A percentile compares a stretch with the other conserved stretches of the same genome.
Conservation (phyloP, 2,113 vertebrate genomes). For the Pedetes capensis region DNA sequence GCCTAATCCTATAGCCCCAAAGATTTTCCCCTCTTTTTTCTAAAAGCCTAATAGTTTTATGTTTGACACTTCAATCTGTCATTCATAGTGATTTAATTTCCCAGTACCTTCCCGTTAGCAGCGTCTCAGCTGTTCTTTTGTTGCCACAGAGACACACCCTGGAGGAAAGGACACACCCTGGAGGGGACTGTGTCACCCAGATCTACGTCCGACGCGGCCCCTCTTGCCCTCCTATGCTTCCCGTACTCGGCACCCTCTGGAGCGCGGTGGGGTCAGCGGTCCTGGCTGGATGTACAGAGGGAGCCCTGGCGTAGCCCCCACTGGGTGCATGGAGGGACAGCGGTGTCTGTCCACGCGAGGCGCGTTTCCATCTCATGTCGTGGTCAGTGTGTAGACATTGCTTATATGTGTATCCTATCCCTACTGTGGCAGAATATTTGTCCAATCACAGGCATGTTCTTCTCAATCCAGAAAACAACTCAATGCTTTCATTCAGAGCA, state of each 20-base stretch:
- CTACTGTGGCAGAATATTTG: neutral
- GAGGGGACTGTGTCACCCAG: neutral
- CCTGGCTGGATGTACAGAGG: neutral
- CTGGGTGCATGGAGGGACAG: neutral
- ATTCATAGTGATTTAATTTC: neutral
- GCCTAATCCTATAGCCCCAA: neutral
- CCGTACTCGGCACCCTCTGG: neutral
- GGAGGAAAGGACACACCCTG: neutral
- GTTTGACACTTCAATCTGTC: neutral
- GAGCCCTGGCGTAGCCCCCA: neutral
- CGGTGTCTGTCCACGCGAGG: rapidly evolving
- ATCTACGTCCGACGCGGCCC: neutral
- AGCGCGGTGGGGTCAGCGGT: neutral
- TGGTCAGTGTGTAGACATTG: neutral
- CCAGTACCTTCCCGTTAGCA: neutral
- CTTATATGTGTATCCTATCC: neutral
- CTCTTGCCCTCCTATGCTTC: neutral
- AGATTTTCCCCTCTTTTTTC: neutral
- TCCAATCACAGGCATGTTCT: neutral
- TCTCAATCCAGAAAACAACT: neutral
- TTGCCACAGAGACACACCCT: neutral
- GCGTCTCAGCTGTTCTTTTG: neutral
- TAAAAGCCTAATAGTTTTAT: neutral
- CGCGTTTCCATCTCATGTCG: neutral
- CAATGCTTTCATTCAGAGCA: neutral